phyloP scores from a whole-genome alignment of 2,888 invertebrate species.

The Clivina fossor region DNA sequence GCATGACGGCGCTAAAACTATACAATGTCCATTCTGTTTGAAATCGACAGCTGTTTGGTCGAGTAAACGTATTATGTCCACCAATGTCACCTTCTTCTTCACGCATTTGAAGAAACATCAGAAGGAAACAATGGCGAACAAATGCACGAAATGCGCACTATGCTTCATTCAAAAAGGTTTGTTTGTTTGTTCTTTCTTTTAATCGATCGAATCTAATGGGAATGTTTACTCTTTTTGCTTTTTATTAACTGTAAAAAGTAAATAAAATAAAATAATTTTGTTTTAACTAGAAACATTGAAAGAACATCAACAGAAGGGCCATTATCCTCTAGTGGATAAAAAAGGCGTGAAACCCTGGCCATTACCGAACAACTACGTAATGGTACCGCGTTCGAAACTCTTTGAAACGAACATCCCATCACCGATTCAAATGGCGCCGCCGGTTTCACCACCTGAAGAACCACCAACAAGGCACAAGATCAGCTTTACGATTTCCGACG shows the following conservation, averaged over 20 bases:
- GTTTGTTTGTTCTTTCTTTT: too few species aligned
- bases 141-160: constrained; percentile 73
- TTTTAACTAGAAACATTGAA: constrained; percentile 62
- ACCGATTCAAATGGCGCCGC: background rate
- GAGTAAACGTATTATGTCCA: constrained; percentile 59
- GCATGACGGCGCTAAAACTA: constrained; percentile 66
- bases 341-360: constrained; percentile 47
- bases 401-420: background rate
- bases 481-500: too few species aligned
- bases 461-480: constrained; percentile 36
- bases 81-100: constrained; percentile 67
- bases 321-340: constrained; percentile 51
- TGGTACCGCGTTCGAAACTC: constrained; percentile 51
- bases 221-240: too few species aligned
- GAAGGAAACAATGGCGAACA: constrained; percentile 63
- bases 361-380: constrained; percentile 48
- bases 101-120: constrained; percentile 73
- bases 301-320: constrained; percentile 60
- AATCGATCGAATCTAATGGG: too few species aligned
- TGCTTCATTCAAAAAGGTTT: constrained; percentile 75
- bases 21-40: constrained; percentile 85
- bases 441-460: constrained; percentile 1
- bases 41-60: constrained; percentile 61
- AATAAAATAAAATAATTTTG: too few species aligned
- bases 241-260: too few species aligned